Evolutionary conservation across 2,888 invertebrate species (phyloP).

Genomic region (Ophion obscuratus): DNA sequence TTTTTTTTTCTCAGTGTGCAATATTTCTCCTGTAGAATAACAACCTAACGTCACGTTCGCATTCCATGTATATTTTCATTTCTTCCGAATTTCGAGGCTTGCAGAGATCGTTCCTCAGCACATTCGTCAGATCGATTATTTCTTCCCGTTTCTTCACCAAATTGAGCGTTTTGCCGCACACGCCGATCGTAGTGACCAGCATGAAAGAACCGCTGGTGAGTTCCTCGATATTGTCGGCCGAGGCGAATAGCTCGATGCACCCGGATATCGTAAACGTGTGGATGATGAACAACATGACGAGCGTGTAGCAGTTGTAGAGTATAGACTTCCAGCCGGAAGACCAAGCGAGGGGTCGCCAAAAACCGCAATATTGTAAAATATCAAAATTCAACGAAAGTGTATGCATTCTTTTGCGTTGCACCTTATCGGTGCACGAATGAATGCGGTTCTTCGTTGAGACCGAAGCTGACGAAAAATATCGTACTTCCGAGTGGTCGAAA

Average conservation of each 20-base stretch:
- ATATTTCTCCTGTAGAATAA: too few species aligned
- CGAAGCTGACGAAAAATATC: background rate
- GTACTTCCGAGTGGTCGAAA: background rate
- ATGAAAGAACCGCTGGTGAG: constrained; percentile 43
- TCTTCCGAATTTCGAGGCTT: constrained; percentile 25
- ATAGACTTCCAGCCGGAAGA: constrained; percentile 1
- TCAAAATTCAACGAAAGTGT: constrained; percentile 24
- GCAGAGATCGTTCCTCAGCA: constrained; percentile 16
- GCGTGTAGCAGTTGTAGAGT: constrained; percentile 35
- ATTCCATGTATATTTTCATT: constrained; percentile 8
- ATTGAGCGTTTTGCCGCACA: constrained; percentile 16
- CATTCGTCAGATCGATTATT: constrained; percentile 22
- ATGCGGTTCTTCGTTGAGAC: background rate
- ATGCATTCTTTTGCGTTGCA: constrained; percentile 26
- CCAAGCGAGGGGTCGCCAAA: constrained; percentile 21
- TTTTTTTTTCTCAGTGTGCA: too few species aligned
- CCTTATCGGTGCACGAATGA: background rate
- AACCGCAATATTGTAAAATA: constrained; percentile 32
- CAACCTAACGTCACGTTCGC: constrained; percentile 29
- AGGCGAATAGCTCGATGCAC: constrained; percentile 37
- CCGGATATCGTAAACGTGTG: constrained; percentile 40
- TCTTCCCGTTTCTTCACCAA: constrained; percentile 20
- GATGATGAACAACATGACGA: background rate
- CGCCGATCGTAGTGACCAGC: constrained; percentile 32
- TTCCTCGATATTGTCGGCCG: constrained; percentile 21